Conservation (phyloP, 2,797 vertebrate genomes). For the Melanotaenia trifasciata region DNA sequence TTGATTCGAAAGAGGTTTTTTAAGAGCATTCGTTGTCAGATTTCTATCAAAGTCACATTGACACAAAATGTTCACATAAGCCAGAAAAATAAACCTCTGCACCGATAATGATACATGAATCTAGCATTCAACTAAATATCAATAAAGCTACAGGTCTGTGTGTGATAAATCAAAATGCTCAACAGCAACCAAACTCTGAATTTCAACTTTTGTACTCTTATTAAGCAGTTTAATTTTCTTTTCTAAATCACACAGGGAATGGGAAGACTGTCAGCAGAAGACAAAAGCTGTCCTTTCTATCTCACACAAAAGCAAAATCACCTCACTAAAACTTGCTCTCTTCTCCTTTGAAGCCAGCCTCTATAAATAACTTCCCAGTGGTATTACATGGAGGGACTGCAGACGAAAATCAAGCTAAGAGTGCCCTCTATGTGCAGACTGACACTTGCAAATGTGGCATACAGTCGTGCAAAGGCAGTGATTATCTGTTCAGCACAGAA, state of each 20-base stretch:
- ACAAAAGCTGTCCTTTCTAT: conserved; percentile 44
- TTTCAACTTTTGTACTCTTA: not conserved
- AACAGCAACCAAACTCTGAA: conserved; percentile 27
- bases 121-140: not conserved
- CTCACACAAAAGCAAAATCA: conserved; percentile 53
- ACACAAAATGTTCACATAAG: too few relatives aligned
- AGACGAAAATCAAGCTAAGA: conserved; percentile 67
- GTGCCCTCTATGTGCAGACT: conserved; percentile 74
- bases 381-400: conserved; percentile 40
- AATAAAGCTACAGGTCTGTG: conserved; percentile 28
- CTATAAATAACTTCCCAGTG: conserved; percentile 70
- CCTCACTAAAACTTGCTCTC: conserved; percentile 55
- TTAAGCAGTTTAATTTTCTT: conserved; percentile 13
- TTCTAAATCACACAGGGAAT: not conserved
- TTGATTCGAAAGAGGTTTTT: conserved; percentile 11
- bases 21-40: conserved; percentile 9
- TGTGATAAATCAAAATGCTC: conserved; percentile 24
- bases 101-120: not conserved
- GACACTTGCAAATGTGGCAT: conserved; percentile 23
- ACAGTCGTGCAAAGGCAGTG: conserved; percentile 12
- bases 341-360: conserved; percentile 60
- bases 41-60: conserved; percentile 1
- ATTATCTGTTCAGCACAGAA: conserved; percentile 7
- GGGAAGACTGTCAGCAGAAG: conserved; percentile 22
- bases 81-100: not conserved